Conservation (phyloP, 2,113 vertebrate species). For the Promerops cafer region DNA sequence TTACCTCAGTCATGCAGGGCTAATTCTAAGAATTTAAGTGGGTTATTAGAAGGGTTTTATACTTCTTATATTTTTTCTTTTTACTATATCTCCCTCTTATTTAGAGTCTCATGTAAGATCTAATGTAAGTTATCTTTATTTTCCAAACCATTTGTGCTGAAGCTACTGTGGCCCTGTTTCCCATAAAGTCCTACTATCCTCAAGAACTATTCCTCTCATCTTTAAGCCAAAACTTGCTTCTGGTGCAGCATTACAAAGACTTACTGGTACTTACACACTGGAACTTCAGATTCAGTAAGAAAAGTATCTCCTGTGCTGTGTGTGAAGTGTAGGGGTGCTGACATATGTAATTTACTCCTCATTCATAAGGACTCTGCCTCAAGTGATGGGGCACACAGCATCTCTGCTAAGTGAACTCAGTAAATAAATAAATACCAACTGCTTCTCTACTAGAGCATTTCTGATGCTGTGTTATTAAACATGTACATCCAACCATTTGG, state of each 20-base stretch:
- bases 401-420: background rate
- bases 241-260: background rate
- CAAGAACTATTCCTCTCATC: background rate
- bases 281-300: background rate
- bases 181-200: background rate
- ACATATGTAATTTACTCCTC: background rate
- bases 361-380: background rate
- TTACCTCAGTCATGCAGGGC: background rate
- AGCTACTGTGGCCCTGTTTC: background rate
- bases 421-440: background rate
- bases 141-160: background rate
- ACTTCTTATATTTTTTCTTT: background rate
- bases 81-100: background rate
- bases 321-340: background rate
- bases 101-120: background rate
- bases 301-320: background rate
- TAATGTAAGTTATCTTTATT: background rate
- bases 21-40: background rate
- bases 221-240: background rate
- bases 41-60: background rate
- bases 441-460: background rate
- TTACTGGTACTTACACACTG: background rate
- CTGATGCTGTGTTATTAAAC: background rate
- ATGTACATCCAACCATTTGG: accelerated
- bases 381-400: accelerated